These are phyloP conservation scores for Cryptocephalus primarius DNA, from an alignment of 2,888 invertebrate genomes.

Conservation along the genomic window DNA sequence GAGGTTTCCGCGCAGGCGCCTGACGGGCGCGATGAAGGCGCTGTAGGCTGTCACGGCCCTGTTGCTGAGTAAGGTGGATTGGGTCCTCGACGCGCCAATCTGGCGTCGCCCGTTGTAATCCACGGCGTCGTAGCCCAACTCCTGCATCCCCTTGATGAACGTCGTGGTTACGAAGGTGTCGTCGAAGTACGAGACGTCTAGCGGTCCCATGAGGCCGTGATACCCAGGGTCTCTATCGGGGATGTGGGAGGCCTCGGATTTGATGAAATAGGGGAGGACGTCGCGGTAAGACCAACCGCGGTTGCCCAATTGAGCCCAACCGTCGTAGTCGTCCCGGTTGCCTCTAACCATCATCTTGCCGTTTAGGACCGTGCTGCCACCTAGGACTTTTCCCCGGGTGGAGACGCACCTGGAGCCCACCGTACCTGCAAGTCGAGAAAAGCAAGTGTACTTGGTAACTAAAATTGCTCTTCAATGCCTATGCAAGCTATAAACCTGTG, in stretches of 20 bases:
- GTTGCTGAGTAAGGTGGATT: constrained; percentile 6
- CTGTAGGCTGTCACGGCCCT: constrained; percentile 3
- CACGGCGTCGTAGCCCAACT: constrained; percentile 4
- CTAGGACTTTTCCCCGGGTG: constrained; percentile 61
- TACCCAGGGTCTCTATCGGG: constrained; percentile 1
- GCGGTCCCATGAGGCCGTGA: constrained; percentile 39
- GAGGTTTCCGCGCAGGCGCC: constrained; percentile 5
- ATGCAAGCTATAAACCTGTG: no score
- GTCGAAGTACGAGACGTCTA: constrained; percentile 27
- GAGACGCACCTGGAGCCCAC: neutral
- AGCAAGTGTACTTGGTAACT: no score
- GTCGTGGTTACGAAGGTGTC: neutral
- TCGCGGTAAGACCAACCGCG: constrained; percentile 58
- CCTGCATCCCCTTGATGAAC: constrained; percentile 42
- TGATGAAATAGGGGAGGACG: constrained; percentile 61
- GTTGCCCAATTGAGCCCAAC: constrained; percentile 59
- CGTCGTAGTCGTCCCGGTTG: constrained; percentile 51
- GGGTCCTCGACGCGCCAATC: constrained; percentile 4
- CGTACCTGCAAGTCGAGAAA: no score
- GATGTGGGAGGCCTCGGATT: constrained; percentile 46
- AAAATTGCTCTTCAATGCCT: no score
- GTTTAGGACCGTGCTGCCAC: constrained; percentile 66
- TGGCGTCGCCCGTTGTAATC: constrained; percentile 6
- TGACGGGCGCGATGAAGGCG: constrained; percentile 5
- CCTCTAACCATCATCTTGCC: constrained; percentile 67